These are phyloP conservation scores for Alethe castanea DNA, from an alignment of 2,113 vertebrate genomes.

Conservation along the genomic window DNA sequence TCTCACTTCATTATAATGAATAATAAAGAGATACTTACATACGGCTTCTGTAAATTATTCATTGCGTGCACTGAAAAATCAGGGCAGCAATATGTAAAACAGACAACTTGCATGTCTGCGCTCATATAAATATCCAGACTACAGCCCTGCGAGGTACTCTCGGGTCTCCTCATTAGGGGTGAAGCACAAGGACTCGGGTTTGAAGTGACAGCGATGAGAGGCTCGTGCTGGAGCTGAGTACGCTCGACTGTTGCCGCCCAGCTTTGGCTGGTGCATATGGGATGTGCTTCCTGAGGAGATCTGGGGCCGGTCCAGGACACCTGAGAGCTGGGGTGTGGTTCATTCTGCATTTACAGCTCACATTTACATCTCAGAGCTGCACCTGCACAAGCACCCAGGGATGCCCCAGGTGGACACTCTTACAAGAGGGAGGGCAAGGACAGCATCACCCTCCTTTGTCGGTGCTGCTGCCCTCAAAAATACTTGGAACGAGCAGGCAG, in stretches of 20 bases:
- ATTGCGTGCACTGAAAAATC: slow-evolving; percentile 66
- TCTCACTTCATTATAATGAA: slow-evolving; percentile 81
- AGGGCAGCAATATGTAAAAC: slow-evolving; percentile 68
- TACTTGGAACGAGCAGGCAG: rapidly evolving
- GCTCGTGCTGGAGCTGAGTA: not conserved
- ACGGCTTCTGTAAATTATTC: slow-evolving; percentile 78
- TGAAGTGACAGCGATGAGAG: not conserved
- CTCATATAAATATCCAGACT: slow-evolving; percentile 62
- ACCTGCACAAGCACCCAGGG: rapidly evolving
- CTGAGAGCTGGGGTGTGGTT: rapidly evolving
- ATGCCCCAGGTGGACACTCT: rapidly evolving
- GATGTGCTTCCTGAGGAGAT: rapidly evolving
- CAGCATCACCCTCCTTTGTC: not conserved
- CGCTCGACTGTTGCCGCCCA: not conserved
- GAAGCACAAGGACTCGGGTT: not conserved
- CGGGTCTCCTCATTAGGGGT: slow-evolving; percentile 51
- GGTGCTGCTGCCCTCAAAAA: rapidly evolving
- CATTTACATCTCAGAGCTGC: not conserved
- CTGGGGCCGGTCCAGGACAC: rapidly evolving
- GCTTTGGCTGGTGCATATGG: rapidly evolving
- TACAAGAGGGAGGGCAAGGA: rapidly evolving
- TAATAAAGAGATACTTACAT: slow-evolving; percentile 81
- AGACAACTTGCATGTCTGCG: slow-evolving; percentile 51
- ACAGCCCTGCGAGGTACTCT: slow-evolving; percentile 34
- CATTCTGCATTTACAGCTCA: not conserved